Conservation (phyloP, 1,140 invertebrate genomes). For the Hylaeus volcanicus region DNA sequence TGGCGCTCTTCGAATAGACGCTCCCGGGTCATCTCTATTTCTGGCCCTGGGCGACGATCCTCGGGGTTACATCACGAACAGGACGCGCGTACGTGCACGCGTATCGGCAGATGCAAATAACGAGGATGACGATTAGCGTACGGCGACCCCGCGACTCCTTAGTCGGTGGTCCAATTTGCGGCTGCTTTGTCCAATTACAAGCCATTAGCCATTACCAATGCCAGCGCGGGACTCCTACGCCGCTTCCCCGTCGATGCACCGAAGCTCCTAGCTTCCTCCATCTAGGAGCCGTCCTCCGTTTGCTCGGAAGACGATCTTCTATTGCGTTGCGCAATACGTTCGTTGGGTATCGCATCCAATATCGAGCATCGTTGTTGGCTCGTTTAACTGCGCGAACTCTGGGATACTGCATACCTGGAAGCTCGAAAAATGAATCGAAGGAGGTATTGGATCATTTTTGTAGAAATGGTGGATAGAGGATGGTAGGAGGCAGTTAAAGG, state of each 20-base stretch:
- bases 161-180: conserved; percentile 74
- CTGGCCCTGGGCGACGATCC: conserved; percentile 32
- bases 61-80: conserved; percentile 39
- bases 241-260: conserved; percentile 50
- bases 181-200: conserved; percentile 72
- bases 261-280: conserved; percentile 39
- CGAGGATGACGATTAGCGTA: conserved; percentile 69
- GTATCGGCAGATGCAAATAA: conserved; percentile 70
- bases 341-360: not conserved
- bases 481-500: no score
- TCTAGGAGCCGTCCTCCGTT: not conserved
- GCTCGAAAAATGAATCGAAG: no score
- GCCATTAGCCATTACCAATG: conserved; percentile 67
- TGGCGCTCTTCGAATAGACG: conserved; percentile 49
- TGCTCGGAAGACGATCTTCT: conserved; percentile 11
- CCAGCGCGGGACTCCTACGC: conserved; percentile 64
- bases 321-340: not conserved
- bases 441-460: no score
- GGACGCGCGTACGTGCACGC: conserved; percentile 21
- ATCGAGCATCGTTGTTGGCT: not conserved
- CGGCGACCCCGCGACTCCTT: conserved; percentile 65
- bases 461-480: no score
- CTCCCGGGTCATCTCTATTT: conserved; percentile 59
- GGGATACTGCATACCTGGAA: no score
- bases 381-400: no score